A percentile compares a stretch with the other conserved stretches of the same genome.
Evolutionary conservation across 1,140 invertebrate species (phyloP).

Genomic region (Acromyrmex charruanus): DNA sequence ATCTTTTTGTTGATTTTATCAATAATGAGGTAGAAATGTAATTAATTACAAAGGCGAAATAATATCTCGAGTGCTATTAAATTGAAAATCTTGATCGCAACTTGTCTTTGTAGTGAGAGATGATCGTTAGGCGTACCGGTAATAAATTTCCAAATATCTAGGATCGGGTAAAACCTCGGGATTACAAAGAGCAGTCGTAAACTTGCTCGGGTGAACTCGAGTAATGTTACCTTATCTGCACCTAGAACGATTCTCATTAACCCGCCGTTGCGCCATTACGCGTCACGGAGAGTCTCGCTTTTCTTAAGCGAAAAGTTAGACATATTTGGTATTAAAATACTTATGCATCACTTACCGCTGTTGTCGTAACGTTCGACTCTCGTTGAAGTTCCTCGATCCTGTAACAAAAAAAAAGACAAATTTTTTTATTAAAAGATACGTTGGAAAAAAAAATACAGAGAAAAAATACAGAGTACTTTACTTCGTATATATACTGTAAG

Average conservation of each 20-base stretch:
- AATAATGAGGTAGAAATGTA: not conserved
- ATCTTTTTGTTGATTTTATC: not conserved
- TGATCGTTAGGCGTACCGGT: slow-evolving; percentile 52
- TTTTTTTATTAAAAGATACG: slow-evolving; percentile 35
- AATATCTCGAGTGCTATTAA: not conserved
- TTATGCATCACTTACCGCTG: slow-evolving; percentile 58
- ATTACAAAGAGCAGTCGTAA: slow-evolving; percentile 66
- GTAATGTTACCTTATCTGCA: slow-evolving; percentile 59
- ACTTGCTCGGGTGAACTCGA: slow-evolving; percentile 51
- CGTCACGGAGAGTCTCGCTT: slow-evolving; percentile 34
- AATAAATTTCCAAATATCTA: slow-evolving; percentile 68
- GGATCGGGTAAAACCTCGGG: slow-evolving; percentile 46
- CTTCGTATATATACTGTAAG: not conserved
- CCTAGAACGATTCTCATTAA: slow-evolving; percentile 61
- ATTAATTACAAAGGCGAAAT: not conserved
- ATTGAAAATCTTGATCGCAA: slow-evolving; percentile 25
- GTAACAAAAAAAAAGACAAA: slow-evolving; percentile 38
- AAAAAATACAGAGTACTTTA: not conserved
- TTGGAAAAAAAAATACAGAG: not conserved
- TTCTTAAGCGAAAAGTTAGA: slow-evolving; percentile 39
- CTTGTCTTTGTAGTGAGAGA: slow-evolving; percentile 42
- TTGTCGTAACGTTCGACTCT: slow-evolving; percentile 27
- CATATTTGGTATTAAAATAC: slow-evolving; percentile 57
- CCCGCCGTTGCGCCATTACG: slow-evolving; percentile 47
- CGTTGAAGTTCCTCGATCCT: slow-evolving; percentile 24